Base-by-base conservation (phyloP, 1,140 invertebrate species). In the Anoplophora glabripennis region DNA sequence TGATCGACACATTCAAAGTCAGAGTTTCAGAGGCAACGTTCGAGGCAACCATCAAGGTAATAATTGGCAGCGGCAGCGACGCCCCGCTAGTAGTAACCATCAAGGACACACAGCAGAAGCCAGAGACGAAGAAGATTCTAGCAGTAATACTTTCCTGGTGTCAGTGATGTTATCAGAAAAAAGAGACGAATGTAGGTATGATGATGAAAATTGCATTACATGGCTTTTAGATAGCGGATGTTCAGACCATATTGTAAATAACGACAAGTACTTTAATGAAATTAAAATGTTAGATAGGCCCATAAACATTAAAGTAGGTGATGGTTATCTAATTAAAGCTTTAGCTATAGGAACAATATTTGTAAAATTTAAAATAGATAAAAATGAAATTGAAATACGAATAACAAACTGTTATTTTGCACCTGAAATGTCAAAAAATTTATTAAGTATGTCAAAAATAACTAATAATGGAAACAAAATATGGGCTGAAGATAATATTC, bases 151-250 rank as follows among this genome's bases (percentile, higher is more conserved):
- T 21, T 41, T 12, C 10, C 17, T 15, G 33, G 15, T n/a, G 15
- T 12, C 7, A 12, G 35, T 17, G 12, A 52, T 15, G 28, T 38
- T 11, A 14, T 5, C n/a, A 14, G 4, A 52, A 21, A 14, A 9
- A 8, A 12, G 10, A 34, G 11, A 40, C 33, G n/a, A 5, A 21
- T 21, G 48, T 10, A 46, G 54, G 44, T 15, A 53, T 34, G 49
- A 35, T 33, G 14, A 34, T 4, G 17, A 35, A 11, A 38, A 15
- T 17, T 11, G 11, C 15, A 53, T 53, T 8, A 10, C 7, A 49
- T 74, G 70, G 72, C 34, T 75, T 8, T 61, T 74, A 55, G 71
- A 75, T 63, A 71, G 71, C 68, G 70, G 72, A 0, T 74, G 72
- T 63, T 70, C 72, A 0, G 73, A 75, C 28, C 72, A 76, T 52